phyloP scores from a whole-genome alignment of 2,113 vertebrate species.

The Dascyllus trimaculatus region DNA sequence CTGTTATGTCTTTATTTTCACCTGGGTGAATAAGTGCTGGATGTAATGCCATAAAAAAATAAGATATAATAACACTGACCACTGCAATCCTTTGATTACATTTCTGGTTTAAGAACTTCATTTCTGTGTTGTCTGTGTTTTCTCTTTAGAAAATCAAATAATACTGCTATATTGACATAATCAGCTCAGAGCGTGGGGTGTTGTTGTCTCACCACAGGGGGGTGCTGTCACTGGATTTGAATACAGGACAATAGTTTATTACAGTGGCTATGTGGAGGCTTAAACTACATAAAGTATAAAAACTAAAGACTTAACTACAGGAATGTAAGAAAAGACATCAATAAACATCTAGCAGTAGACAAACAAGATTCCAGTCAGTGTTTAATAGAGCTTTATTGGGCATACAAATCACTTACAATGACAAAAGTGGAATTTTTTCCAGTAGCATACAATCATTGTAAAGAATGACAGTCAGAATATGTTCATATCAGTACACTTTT shows the following conservation, averaged over 20 bases:
- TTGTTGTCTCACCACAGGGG: background rate
- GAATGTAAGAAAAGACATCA: background rate
- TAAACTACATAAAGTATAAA: background rate
- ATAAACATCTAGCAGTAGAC: background rate
- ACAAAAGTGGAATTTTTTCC: constrained; percentile 5
- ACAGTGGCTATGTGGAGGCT: background rate
- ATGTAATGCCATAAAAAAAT: constrained; percentile 11
- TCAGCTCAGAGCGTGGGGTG: no score
- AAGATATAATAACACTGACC: constrained; percentile 8
- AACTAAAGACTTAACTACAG: background rate
- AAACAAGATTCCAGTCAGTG: background rate
- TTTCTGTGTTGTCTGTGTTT: background rate
- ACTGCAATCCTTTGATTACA: constrained; percentile 38
- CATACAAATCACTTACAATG: background rate
- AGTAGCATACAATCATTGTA: background rate
- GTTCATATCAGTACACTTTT: constrained; percentile 3
- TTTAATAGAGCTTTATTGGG: constrained; percentile 22
- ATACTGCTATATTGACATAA: background rate
- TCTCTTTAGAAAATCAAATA: background rate
- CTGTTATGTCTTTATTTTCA: constrained; percentile 18
- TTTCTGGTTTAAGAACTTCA: background rate
- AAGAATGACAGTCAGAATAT: background rate
- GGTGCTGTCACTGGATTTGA: background rate
- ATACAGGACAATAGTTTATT: background rate
- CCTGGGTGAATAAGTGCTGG: constrained; percentile 12